These are phyloP conservation scores for Matsumurasca onukii DNA, from an alignment of 1,140 invertebrate genomes.

Conservation along the genomic window DNA sequence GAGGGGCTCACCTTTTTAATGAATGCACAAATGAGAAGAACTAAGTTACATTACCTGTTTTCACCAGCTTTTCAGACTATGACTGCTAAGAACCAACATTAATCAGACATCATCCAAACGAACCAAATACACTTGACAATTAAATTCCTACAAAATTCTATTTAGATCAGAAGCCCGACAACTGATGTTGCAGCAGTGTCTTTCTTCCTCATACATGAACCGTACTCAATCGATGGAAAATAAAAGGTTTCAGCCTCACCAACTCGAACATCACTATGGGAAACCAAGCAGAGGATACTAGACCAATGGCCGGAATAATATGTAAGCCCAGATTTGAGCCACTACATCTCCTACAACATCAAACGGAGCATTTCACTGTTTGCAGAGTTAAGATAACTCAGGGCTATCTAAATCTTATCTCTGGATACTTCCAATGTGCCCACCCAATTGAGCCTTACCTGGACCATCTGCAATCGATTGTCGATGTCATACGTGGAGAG, in stretches of 20 bases:
- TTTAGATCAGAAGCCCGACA: neutral
- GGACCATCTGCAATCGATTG: neutral
- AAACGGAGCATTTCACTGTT: neutral
- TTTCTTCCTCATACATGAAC: neutral
- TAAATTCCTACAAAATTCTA: neutral
- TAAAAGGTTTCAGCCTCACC: neutral
- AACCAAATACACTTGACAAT: neutral
- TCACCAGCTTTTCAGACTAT: neutral
- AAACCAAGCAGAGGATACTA: neutral
- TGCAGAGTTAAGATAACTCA: neutral
- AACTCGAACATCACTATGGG: neutral
- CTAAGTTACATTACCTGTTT: neutral
- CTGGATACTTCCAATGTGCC: neutral
- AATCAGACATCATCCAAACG: neutral
- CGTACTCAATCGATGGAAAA: neutral
- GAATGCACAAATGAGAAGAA: neutral
- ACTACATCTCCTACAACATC: neutral
- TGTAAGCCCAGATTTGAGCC: neutral
- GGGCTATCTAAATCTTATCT: neutral
- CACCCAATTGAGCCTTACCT: neutral
- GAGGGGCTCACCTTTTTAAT: neutral
- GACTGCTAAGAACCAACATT: neutral
- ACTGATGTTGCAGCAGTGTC: neutral
- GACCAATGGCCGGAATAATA: neutral
- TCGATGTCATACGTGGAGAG: neutral